These are phyloP conservation scores for Notolabrus celidotus DNA, from an alignment of 2,797 vertebrate species.

Conservation along the genomic window DNA sequence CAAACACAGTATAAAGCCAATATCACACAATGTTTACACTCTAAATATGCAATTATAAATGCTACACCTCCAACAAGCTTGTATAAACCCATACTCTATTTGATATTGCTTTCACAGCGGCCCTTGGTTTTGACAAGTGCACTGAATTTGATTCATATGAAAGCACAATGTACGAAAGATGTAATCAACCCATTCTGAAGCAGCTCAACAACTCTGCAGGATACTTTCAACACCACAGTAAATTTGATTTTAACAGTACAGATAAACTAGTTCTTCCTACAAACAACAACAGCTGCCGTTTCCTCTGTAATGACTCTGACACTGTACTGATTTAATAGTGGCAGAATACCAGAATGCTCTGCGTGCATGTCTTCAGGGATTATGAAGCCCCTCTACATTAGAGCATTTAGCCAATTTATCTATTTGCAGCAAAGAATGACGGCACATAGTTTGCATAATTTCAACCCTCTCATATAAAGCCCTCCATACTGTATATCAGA, in stretches of 20 bases:
- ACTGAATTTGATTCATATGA: slow-evolving; percentile 21
- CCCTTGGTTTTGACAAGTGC: slow-evolving; percentile 14
- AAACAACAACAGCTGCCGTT: not conserved
- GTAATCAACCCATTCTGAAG: slow-evolving; percentile 1
- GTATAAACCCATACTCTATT: not conserved
- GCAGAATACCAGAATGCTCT: not conserved
- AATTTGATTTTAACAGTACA: not conserved
- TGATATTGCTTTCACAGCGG: slow-evolving; percentile 28
- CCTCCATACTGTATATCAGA: slow-evolving; percentile 16
- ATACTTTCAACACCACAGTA: not conserved
- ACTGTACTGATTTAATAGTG: slow-evolving; percentile 15
- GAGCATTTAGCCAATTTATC: slow-evolving; percentile 28
- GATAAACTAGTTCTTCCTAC: not conserved
- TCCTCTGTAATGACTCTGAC: slow-evolving; percentile 7
- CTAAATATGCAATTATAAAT: slow-evolving; percentile 28
- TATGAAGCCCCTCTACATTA: slow-evolving; percentile 15
- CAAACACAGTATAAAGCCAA: not conserved
- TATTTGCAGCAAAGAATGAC: slow-evolving; percentile 14
- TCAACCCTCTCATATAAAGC: slow-evolving; percentile 6
- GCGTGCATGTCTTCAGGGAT: not conserved
- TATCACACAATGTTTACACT: not conserved
- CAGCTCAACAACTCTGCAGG: not conserved
- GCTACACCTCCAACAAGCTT: slow-evolving; percentile 9
- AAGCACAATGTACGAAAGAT: slow-evolving; percentile 11
- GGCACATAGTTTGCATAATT: slow-evolving; percentile 6